Conservation (phyloP, 2,113 vertebrate species). For the Oncorhynchus clarkii region DNA sequence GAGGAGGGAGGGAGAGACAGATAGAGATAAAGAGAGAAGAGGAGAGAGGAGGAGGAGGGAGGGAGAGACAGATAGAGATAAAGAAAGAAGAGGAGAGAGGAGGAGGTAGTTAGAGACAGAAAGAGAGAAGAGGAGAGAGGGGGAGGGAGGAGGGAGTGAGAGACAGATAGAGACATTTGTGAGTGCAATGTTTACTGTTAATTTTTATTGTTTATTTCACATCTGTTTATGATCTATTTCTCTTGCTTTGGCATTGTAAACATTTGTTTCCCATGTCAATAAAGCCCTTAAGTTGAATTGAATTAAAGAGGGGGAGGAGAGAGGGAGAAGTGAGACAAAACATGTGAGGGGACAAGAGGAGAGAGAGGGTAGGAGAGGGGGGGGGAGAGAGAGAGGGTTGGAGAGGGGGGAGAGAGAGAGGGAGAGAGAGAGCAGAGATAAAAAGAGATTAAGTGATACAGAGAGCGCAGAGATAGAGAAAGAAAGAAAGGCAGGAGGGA, state of each 20-base stretch:
- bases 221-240: too few relatives aligned
- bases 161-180: not conserved
- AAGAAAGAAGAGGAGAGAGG: not conserved
- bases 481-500: slow-evolving; percentile 3
- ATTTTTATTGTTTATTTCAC: too few relatives aligned
- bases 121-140: not conserved
- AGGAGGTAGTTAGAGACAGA: not conserved
- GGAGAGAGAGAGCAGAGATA: not conserved
- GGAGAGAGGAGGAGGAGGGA: not conserved
- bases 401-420: not conserved
- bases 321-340: too few relatives aligned
- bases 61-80: not conserved
- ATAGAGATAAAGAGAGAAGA: not conserved
- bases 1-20: not conserved
- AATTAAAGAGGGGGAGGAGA: too few relatives aligned
- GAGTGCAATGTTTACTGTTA: too few relatives aligned
- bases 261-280: too few relatives aligned
- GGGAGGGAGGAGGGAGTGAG: not conserved
- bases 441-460: not conserved
- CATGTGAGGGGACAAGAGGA: not conserved
- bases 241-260: too few relatives aligned
- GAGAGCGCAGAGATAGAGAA: not conserved
- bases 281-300: too few relatives aligned
- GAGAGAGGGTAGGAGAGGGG: not conserved
- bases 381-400: not conserved